Conservation (phyloP, 2,113 vertebrate genomes). For the Cryptomyrus ogoouensis region DNA sequence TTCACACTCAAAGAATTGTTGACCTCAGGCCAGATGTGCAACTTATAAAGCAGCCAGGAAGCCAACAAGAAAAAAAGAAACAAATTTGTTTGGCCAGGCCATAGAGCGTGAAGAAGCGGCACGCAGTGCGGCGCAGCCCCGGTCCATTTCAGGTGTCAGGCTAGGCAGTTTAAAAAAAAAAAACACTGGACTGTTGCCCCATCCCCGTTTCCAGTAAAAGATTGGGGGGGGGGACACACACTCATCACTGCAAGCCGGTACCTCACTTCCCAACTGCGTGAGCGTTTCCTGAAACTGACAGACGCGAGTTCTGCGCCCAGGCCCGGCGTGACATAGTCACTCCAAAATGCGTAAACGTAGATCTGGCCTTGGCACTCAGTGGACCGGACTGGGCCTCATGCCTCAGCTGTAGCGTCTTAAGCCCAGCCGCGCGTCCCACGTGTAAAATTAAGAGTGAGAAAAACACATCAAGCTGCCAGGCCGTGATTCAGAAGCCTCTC, state of each 20-base stretch:
- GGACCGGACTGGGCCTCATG: background rate
- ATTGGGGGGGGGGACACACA: constrained; percentile 2
- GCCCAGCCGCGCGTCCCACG: background rate
- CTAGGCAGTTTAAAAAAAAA: background rate
- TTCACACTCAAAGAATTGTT: constrained; percentile 11
- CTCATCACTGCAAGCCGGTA: constrained; percentile 39
- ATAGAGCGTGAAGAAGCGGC: constrained; percentile 5
- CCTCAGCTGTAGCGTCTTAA: background rate
- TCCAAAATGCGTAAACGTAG: background rate
- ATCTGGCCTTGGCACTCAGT: background rate
- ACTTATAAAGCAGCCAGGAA: constrained; percentile 1
- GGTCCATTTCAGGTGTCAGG: constrained; percentile 9
- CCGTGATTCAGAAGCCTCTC: background rate
- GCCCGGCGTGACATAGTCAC: constrained; percentile 26
- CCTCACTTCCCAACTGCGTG: constrained; percentile 56
- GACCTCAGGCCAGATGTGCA: constrained; percentile 21
- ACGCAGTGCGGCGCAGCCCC: constrained; percentile 16
- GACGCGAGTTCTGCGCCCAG: constrained; percentile 43
- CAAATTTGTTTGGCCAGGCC: constrained; percentile 20
- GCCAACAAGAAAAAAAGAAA: background rate
- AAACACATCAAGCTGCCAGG: background rate
- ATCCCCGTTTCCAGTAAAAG: constrained; percentile 46
- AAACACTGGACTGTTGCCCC: constrained; percentile 16
- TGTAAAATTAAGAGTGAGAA: background rate
- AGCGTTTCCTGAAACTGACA: constrained; percentile 60